Conservation (phyloP, 2,797 vertebrate species). For the Enteromius radiatus region DNA sequence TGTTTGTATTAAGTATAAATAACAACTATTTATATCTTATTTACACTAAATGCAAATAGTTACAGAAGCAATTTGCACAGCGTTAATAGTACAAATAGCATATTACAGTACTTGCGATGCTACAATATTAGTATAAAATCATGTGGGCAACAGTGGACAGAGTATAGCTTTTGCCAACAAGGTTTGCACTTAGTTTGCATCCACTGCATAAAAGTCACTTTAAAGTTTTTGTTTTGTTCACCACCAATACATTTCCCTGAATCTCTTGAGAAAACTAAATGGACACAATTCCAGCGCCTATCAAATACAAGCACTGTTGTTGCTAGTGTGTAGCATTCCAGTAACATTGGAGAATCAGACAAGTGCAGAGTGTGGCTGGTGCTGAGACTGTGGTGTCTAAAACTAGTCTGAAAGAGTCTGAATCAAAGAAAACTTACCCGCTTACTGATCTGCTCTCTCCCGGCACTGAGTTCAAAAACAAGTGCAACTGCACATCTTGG, state of each 20-base stretch:
- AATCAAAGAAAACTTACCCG: not conserved
- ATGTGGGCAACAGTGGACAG: not conserved
- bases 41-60: not conserved
- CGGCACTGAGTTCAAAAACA: not conserved
- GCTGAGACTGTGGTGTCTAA: not conserved
- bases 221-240: not conserved
- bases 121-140: not conserved
- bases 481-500: not conserved
- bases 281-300: not conserved
- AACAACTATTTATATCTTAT: not conserved
- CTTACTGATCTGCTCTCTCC: not conserved
- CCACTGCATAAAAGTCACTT: not conserved
- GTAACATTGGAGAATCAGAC: not conserved
- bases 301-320: not conserved
- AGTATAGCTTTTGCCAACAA: not conserved
- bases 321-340: not conserved
- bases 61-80: not conserved
- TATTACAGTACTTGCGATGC: not conserved
- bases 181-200: not conserved
- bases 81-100: not conserved
- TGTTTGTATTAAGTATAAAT: not conserved
- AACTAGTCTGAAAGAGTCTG: not conserved
- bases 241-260: not conserved
- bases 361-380: not conserved
- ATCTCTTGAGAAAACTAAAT: not conserved